Evolutionary conservation across 2,113 vertebrate genomes (phyloP).

Genomic region (Pelecanoides urinatrix): DNA sequence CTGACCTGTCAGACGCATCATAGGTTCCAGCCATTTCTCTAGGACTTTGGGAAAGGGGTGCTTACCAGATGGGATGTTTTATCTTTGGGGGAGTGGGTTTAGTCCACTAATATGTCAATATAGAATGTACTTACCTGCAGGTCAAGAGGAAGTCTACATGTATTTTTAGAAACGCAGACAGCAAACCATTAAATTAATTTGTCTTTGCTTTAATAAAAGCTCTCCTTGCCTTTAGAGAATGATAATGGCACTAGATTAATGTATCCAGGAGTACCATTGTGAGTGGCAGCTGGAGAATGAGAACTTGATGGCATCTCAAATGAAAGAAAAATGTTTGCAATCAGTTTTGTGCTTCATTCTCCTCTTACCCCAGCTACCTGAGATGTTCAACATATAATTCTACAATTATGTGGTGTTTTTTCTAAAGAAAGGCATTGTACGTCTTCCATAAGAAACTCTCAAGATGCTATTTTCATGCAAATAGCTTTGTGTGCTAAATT

Average conservation of each 20-base stretch:
- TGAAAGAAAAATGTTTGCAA: constrained; percentile 61
- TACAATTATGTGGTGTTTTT: not conserved
- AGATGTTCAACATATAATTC: constrained; percentile 38
- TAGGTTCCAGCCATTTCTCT: not conserved
- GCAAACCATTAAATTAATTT: not conserved
- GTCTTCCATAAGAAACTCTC: constrained; percentile 27
- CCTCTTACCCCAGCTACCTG: constrained; percentile 5
- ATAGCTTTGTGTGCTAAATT: constrained; percentile 53
- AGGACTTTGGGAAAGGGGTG: not conserved
- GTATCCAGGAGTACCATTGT: not conserved
- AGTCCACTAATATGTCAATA: not conserved
- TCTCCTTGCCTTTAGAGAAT: constrained; percentile 5
- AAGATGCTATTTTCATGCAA: constrained; percentile 57
- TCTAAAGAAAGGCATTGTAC: not conserved
- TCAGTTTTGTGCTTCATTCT: constrained; percentile 26
- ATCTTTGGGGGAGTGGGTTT: not conserved
- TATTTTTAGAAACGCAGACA: constrained; percentile 27
- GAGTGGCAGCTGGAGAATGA: constrained; percentile 44
- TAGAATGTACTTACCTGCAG: not conserved
- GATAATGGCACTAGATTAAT: constrained; percentile 34
- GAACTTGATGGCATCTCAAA: constrained; percentile 36
- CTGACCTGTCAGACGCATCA: not conserved
- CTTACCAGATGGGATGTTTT: not conserved
- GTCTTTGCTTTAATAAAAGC: constrained; percentile 20
- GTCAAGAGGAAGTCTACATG: not conserved